A percentile compares a stretch with the other conserved stretches of the same genome.
Evolutionary conservation across 2,888 invertebrate species (phyloP).

Genomic region (Daptonema setosum): DNA sequence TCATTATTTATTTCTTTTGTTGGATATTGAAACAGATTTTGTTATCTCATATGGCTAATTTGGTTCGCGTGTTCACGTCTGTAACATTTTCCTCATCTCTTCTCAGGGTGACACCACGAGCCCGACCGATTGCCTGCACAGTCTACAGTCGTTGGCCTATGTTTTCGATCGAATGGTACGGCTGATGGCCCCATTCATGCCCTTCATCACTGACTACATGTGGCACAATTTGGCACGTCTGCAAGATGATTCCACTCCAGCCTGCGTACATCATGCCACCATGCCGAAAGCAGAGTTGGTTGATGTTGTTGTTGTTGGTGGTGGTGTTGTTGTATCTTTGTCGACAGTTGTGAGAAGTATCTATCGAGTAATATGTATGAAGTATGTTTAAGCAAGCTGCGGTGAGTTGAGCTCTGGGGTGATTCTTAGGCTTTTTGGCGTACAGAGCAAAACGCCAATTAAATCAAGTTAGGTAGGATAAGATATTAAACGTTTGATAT

Average conservation of each 20-base stretch:
- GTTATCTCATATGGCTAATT: no score
- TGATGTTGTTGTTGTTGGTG: background rate
- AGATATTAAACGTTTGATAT: no score
- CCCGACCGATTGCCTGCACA: constrained; percentile 51
- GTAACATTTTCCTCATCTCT: no score
- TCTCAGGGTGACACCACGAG: constrained; percentile 55
- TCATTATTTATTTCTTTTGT: no score
- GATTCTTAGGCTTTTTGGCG: no score
- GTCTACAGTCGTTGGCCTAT: constrained; percentile 64
- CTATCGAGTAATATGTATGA: no score
- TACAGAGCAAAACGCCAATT: no score
- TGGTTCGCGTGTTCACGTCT: no score
- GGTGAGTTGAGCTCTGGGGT: no score
- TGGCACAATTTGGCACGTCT: constrained; percentile 61
- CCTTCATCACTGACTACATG: constrained; percentile 81
- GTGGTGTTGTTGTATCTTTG: background rate
- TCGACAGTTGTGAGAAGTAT: no score
- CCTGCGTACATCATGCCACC: constrained; percentile 75
- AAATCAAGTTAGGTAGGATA: background rate
- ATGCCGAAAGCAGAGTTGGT: constrained; percentile 45
- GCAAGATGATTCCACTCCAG: constrained; percentile 28
- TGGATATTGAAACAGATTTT: no score
- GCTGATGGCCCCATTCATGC: constrained; percentile 91
- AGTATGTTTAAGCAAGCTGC: no score
- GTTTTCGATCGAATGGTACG: constrained; percentile 67